These are phyloP conservation scores for Chunga burmeisteri DNA, from an alignment of 2,113 vertebrate genomes.

Conservation along the genomic window DNA sequence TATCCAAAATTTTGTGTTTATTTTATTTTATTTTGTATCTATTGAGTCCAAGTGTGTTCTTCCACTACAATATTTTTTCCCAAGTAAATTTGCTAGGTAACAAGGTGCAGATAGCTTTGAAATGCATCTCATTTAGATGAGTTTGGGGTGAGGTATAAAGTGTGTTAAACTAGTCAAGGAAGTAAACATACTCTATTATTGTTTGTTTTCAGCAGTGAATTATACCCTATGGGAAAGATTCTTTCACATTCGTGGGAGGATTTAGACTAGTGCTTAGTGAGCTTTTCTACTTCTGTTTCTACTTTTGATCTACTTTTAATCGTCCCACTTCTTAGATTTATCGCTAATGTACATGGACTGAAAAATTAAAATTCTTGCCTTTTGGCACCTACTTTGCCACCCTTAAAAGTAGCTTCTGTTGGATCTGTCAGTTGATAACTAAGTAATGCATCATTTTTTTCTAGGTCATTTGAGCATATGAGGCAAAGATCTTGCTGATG, in stretches of 20 bases:
- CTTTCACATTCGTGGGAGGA: neutral
- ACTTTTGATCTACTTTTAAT: neutral
- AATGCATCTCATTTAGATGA: neutral
- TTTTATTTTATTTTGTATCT: neutral
- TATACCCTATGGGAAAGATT: neutral
- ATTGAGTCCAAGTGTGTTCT: neutral
- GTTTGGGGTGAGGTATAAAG: neutral
- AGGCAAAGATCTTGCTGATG: slow-evolving; percentile 4
- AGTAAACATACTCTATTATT: neutral
- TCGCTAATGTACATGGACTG: neutral
- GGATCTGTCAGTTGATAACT: slow-evolving; percentile 23
- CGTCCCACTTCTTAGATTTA: neutral
- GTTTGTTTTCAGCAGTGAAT: neutral
- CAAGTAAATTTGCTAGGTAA: neutral
- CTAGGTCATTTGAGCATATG: neutral
- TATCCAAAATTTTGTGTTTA: neutral
- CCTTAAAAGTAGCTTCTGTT: neutral
- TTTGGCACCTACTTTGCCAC: neutral
- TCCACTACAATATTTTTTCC: neutral
- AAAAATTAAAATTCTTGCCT: slow-evolving; percentile 14
- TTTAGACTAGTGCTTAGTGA: neutral
- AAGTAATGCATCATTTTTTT: neutral
- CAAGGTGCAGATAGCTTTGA: neutral
- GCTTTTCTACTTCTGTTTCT: neutral
- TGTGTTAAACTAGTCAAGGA: neutral